phyloP scores from a whole-genome alignment of 2,888 invertebrate genomes.

The Gandaritis pyraliata region DNA sequence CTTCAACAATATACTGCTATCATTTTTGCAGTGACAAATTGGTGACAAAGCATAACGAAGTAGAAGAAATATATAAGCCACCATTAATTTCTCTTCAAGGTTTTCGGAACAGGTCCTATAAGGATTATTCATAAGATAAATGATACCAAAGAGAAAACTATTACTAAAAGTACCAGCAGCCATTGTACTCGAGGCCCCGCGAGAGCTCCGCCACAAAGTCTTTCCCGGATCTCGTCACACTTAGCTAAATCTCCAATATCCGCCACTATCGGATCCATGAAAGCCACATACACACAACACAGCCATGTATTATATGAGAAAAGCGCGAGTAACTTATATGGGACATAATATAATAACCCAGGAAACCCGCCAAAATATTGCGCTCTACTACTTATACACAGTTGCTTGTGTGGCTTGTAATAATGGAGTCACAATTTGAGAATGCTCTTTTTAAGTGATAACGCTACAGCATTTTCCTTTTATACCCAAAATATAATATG shows the following conservation, averaged over 20 bases:
- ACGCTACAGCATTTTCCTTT: conserved; percentile 5
- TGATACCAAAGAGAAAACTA: conserved; percentile 57
- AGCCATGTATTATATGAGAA: conserved; percentile 41
- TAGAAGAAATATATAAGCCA: conserved; percentile 9
- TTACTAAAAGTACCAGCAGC: conserved; percentile 62
- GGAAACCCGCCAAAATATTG: conserved; percentile 19
- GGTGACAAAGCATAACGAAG: conserved; percentile 1
- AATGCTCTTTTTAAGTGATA: conserved; percentile 18
- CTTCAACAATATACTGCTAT: too few species aligned
- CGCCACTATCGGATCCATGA: conserved; percentile 66
- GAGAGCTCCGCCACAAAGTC: conserved; percentile 68
- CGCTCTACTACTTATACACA: conserved; percentile 10
- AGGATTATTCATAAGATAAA: conserved; percentile 47
- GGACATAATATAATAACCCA: conserved; percentile 28
- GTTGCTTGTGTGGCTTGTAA: conserved; percentile 6
- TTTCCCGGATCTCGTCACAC: conserved; percentile 72
- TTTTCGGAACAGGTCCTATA: conserved; percentile 32
- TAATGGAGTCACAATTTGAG: conserved; percentile 8
- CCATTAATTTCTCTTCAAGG: conserved; percentile 23
- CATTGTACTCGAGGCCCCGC: conserved; percentile 62
- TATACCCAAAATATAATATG: conserved; percentile 23
- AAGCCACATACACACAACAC: conserved; percentile 55
- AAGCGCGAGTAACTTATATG: conserved; percentile 28
- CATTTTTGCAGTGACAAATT: neutral
- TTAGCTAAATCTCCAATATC: conserved; percentile 80